A percentile compares a stretch with the other conserved stretches of the same genome.
phyloP scores from a whole-genome alignment of 1,140 invertebrate genomes.

The Zaprionus nigranus region DNA sequence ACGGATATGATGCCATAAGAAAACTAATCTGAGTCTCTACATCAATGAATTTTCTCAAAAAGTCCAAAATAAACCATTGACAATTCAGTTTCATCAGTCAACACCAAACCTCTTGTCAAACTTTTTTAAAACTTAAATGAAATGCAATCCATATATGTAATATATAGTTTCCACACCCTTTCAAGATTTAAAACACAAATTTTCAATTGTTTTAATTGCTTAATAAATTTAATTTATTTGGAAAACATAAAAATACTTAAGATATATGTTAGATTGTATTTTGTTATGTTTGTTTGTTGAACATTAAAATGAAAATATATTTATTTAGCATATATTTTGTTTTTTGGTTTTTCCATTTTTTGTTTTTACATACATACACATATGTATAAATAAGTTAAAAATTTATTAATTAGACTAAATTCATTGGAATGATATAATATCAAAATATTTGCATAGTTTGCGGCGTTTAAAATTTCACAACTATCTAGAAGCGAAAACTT shows the following conservation, averaged over 20 bases:
- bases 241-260: conserved; percentile 81
- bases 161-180: not conserved
- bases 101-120: too few relatives aligned
- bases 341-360: conserved; percentile 43
- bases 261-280: conserved; percentile 60
- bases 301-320: conserved; percentile 80
- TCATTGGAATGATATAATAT: conserved; percentile 83
- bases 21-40: too few relatives aligned
- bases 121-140: too few relatives aligned
- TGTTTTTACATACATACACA: conserved; percentile 77
- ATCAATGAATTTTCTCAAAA: too few relatives aligned
- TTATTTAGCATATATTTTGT: conserved; percentile 63
- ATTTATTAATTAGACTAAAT: conserved; percentile 83
- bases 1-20: too few relatives aligned
- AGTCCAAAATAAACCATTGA: rapidly evolving
- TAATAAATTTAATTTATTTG: conserved; percentile 82
- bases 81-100: too few relatives aligned
- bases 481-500: conserved; percentile 79
- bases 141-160: too few relatives aligned
- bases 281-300: conserved; percentile 59
- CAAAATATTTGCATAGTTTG: conserved; percentile 79
- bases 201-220: conserved; percentile 47
- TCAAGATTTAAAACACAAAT: conserved; percentile 4
- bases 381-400: conserved; percentile 83
- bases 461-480: conserved; percentile 81